A percentile compares a stretch with the other conserved stretches of the same genome.
phyloP scores from a whole-genome alignment of 2,888 invertebrate species.

The Ectobius pallidus region DNA sequence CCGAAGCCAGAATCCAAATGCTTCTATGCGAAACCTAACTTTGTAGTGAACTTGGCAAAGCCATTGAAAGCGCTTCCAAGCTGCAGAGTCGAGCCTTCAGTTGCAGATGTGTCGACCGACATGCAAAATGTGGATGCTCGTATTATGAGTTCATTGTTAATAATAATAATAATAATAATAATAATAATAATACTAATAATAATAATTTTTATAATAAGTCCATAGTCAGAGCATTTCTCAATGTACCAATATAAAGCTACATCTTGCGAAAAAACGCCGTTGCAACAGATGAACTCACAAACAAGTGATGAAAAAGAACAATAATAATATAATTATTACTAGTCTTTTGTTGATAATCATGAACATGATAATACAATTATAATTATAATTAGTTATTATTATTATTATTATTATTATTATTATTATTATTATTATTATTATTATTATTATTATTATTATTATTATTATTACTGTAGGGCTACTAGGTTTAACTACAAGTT shows the following conservation, averaged over 20 bases:
- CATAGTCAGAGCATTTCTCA: too few species aligned
- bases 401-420: neutral
- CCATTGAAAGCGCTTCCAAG: constrained; percentile 9
- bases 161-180: constrained; percentile 9
- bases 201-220: neutral
- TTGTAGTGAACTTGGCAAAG: constrained; percentile 27
- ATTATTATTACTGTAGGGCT: too few species aligned
- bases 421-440: neutral
- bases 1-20: constrained; percentile 2
- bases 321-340: too few species aligned
- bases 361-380: neutral
- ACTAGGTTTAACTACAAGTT: too few species aligned
- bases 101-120: neutral
- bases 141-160: neutral
- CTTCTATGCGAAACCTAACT: constrained; percentile 16
- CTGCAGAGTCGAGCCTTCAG: constrained; percentile 12
- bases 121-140: too few species aligned
- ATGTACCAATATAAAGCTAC: too few species aligned
- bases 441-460: neutral
- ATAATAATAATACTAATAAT: constrained; percentile 1
- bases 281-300: too few species aligned
- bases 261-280: too few species aligned
- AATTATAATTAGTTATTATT: too few species aligned
- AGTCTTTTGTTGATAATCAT: too few species aligned
- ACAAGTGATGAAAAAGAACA: too few species aligned